phyloP scores from a whole-genome alignment of 2,888 invertebrate genomes.

The Loripinus fragilis region DNA sequence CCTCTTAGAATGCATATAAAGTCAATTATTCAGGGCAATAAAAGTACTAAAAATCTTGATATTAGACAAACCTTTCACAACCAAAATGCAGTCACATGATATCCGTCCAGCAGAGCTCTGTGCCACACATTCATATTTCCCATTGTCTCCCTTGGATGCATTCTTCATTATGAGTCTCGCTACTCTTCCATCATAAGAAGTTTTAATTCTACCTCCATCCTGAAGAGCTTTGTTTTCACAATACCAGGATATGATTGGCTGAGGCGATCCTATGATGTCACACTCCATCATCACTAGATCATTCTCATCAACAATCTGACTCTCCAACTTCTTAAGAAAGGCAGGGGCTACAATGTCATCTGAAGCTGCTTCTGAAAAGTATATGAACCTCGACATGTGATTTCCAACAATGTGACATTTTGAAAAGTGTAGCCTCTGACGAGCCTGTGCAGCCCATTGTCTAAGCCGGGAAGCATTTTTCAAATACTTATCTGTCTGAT shows the following conservation, averaged over 20 bases:
- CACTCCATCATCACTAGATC: slow-evolving; percentile 72
- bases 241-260: slow-evolving; percentile 71
- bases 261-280: slow-evolving; percentile 75
- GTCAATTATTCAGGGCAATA: no score
- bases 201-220: slow-evolving; percentile 41
- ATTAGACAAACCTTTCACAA: slow-evolving; percentile 67
- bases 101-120: slow-evolving; percentile 71
- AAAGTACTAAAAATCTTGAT: no score
- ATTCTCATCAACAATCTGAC: slow-evolving; percentile 64
- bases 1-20: no score
- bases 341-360: slow-evolving; percentile 71
- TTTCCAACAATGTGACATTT: no score
- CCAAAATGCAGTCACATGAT: slow-evolving; percentile 68
- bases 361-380: slow-evolving; percentile 44
- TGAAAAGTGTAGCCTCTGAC: no score
- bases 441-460: no score
- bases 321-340: slow-evolving; percentile 70
- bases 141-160: slow-evolving; percentile 67
- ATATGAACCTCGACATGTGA: no score
- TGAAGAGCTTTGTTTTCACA: slow-evolving; percentile 59
- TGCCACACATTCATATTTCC: slow-evolving; percentile 73
- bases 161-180: slow-evolving; percentile 70
- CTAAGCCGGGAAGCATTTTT: no score
- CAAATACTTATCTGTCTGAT: no score
- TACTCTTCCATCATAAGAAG: slow-evolving; percentile 70